Base-by-base conservation (phyloP, 2,113 vertebrate species). In the Engraulis encrasicolus region DNA sequence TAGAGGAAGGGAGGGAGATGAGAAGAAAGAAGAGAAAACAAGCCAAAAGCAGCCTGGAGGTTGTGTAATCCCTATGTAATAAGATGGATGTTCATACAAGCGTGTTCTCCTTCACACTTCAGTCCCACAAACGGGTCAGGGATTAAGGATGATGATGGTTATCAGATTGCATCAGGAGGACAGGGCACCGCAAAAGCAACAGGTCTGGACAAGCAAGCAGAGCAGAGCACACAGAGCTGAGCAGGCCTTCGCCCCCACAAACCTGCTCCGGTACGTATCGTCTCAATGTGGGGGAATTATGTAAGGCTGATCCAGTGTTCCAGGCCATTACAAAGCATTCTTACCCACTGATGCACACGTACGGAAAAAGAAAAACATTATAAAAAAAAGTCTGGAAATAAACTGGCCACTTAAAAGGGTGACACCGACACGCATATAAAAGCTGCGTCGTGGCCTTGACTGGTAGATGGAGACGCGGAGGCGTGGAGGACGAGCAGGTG, bases 271-370 rank as follows among this genome's bases (percentile, higher is more conserved):
- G 83, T 80, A 79, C 84, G 86, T 58, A 81, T 85, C 87, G n/a
- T n/a, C 80, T 86, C 83, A 74, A 31, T 80, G 83, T 50, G 14
- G 74, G n/a, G 78, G 71, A 78, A 80, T 92, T 91, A 89, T 86
- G 88, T 91, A 89, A 93, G 84, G 66, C n/a, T 66, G 58, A n/a
- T n/a, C n/a, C n/a, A n/a, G 40, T 81, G 80, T 80, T 82, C 84
- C 80, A 77, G 79, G 71, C 66, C 4, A 82, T 48, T 85, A 66
- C 50, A 78, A 87, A 89, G 82, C 84, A 91, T 92, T 92, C 87
- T 90, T 89, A 88, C 85, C 50, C 80, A 85, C 88, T 92, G 91
- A 91, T 92, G 92, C 90, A 93, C 82, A 83, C 71, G 88, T 79
- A 81, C 86, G 87, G n/a, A n/a, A n/a, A n/a, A n/a, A n/a, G n/a